Percentiles rank a stretch among this genome's conserved stretches.
Evolutionary conservation across 2,888 invertebrate genomes (phyloP).

Genomic region (Toxonevra muliebris): DNA sequence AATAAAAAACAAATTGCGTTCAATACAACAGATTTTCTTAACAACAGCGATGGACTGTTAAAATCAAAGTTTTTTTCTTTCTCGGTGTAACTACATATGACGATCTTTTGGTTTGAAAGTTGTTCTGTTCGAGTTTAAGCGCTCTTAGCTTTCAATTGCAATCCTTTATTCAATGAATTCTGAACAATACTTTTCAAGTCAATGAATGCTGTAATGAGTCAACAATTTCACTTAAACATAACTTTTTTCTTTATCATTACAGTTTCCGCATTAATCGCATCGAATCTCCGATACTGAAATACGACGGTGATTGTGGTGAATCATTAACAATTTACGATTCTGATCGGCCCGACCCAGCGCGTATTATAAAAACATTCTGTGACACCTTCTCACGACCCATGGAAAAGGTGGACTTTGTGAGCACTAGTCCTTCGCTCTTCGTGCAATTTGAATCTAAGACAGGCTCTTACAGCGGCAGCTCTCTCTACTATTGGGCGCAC

Average conservation of each 20-base stretch:
- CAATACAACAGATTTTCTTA: too few species aligned
- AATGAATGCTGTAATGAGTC: too few species aligned
- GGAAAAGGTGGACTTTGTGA: slow-evolving; percentile 93
- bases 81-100: too few species aligned
- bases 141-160: too few species aligned
- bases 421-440: slow-evolving; percentile 85
- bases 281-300: slow-evolving; percentile 85
- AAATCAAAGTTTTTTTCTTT: too few species aligned
- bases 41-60: too few species aligned
- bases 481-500: slow-evolving; percentile 92
- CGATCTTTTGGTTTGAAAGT: too few species aligned
- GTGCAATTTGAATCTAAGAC: slow-evolving; percentile 92
- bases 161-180: too few species aligned
- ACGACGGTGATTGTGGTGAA: slow-evolving; percentile 89
- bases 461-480: slow-evolving; percentile 93
- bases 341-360: slow-evolving; percentile 86
- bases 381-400: slow-evolving; percentile 92
- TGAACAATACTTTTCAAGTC: too few species aligned
- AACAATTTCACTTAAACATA: too few species aligned
- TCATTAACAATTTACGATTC: slow-evolving; percentile 90
- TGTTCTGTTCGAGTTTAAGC: too few species aligned
- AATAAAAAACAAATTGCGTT: too few species aligned
- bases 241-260: slow-evolving; percentile 42
- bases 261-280: slow-evolving; percentile 90
- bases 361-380: slow-evolving; percentile 93